Evolutionary conservation across 2,797 vertebrate species (phyloP).

Genomic region (Antrozous pallidus): DNA sequence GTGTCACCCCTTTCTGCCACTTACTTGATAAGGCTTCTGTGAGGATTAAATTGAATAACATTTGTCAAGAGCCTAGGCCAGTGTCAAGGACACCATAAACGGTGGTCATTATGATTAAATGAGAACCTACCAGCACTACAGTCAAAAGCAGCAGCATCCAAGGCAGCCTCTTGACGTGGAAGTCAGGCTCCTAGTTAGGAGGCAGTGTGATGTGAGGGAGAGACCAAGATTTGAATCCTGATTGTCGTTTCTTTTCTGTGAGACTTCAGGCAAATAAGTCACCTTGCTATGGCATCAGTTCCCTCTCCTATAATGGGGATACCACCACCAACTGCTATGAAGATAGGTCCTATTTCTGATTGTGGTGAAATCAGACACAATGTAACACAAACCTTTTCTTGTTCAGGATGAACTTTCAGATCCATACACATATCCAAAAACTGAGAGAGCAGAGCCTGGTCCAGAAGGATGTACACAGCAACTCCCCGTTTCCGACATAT

Average conservation of each 20-base stretch:
- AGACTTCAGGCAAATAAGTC: neutral
- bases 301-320: neutral
- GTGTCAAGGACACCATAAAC: neutral
- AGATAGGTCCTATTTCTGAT: neutral
- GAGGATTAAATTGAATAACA: neutral
- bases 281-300: neutral
- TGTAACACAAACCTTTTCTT: slow-evolving; percentile 87
- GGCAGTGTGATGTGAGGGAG: neutral
- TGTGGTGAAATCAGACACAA: neutral
- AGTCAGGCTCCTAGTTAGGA: neutral
- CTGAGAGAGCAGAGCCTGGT: slow-evolving; percentile 86
- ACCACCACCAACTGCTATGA: neutral
- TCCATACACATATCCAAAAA: slow-evolving; percentile 95
- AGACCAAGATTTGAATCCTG: neutral
- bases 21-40: neutral
- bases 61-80: neutral
- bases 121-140: neutral
- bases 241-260: neutral
- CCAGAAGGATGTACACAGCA: slow-evolving; percentile 95
- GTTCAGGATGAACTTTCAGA: slow-evolving; percentile 87
- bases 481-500: slow-evolving; percentile 86
- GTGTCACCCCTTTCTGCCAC: neutral
- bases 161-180: neutral
- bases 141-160: neutral
- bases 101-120: rapidly evolving